Base-by-base conservation (phyloP, 1,140 invertebrate genomes). In the Chrysoperla carnea region DNA sequence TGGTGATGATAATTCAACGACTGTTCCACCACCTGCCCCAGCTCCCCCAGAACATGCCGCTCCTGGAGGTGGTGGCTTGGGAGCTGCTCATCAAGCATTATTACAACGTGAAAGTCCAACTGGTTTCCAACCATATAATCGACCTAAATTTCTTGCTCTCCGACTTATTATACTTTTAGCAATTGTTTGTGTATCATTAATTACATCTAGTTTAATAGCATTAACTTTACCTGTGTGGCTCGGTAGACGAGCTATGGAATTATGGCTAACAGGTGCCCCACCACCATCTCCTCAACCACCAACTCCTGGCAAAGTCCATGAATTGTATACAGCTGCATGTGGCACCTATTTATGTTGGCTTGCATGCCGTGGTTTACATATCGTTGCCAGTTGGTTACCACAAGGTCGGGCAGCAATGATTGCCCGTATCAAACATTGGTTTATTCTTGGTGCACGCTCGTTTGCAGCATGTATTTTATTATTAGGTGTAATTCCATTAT, bases 281-380 rank as follows among this genome's bases (percentile, higher is more conserved):
- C 60, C 66, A 36, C 61, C 55, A 17, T 66, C 62, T 6, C 55
- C 59, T 17, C 29, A 38, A 33, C 41, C 13, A 29, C n/a, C 50
- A 7, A 50, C 69, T 13, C 65, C 68, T 2, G 66, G 72, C 35
- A 68, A 73, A 37, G 80, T 95, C 0, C 92, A 98, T 58, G 95
- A 99, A 61, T 64, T 98, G 1, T 97, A 98, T 55, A 98, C 93
- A 1, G 84, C 89, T 1, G 88, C 91, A 1, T 86, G 82, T 60
- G 91, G 94, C 1, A 78, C 91, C 13, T 98, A 97, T 62, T 67
- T 92, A 3, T 94, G 90, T 58, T 95, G 91, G 90, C 68, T 94
- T 29, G 62, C 72, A 1, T 76, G 85, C 0, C 72, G 90, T 5
- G 78, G 81, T 5, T 67, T 82, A 23, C 78, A 83, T 6, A 64